Evolutionary conservation across 1,140 invertebrate genomes (phyloP).

Genomic region (Psix sp.): DNA sequence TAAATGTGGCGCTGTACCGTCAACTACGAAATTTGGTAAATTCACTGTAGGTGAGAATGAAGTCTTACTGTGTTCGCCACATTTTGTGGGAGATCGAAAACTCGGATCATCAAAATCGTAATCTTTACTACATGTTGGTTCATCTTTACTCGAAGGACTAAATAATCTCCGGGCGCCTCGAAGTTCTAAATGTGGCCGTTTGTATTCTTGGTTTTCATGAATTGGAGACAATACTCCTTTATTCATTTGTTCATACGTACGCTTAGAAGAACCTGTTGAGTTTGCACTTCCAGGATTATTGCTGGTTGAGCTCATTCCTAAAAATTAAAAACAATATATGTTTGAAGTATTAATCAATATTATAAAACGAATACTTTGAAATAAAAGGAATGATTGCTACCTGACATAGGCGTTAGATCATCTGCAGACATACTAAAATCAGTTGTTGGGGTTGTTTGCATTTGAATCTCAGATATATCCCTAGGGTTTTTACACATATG

Average conservation of each 20-base stretch:
- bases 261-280: slow-evolving; percentile 58
- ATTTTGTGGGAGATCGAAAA: slow-evolving; percentile 59
- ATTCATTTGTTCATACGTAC: slow-evolving; percentile 67
- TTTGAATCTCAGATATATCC: slow-evolving; percentile 10
- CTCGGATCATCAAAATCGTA: slow-evolving; percentile 65
- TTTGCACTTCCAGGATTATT: slow-evolving; percentile 11
- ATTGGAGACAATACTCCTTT: slow-evolving; percentile 71
- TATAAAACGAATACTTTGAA: no score
- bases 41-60: slow-evolving; percentile 83
- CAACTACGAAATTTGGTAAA: slow-evolving; percentile 86
- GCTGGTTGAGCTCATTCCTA: slow-evolving; percentile 1
- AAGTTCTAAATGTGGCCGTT: slow-evolving; percentile 72
- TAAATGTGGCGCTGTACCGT: slow-evolving; percentile 86
- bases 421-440: slow-evolving; percentile 33
- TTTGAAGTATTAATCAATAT: not conserved
- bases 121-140: slow-evolving; percentile 37
- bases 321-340: not conserved
- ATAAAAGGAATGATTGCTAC: slow-evolving; percentile 3
- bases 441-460: slow-evolving; percentile 66
- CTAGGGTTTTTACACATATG: slow-evolving; percentile 18
- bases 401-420: slow-evolving; percentile 30
- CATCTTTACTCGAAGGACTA: slow-evolving; percentile 60
- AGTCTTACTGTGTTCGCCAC: slow-evolving; percentile 10
- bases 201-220: slow-evolving; percentile 68
- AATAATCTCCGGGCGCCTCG: slow-evolving; percentile 71